Conservation (phyloP, 2,888 invertebrate genomes). For the Metellina segmentata region DNA sequence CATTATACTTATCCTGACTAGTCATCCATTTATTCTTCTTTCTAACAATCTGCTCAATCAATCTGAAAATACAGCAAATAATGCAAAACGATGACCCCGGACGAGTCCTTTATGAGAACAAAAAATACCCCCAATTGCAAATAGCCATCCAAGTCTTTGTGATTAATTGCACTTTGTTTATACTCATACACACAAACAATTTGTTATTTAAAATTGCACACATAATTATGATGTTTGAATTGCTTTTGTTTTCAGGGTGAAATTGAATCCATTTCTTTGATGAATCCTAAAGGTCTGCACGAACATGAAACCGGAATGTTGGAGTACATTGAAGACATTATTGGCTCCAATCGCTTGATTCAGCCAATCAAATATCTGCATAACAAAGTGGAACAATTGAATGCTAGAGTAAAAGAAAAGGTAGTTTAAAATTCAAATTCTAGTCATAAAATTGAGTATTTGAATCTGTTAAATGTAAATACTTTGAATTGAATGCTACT, state of each 20-base stretch:
- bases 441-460: neutral
- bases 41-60: too few species aligned
- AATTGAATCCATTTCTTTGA: conserved; percentile 99
- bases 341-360: conserved; percentile 88
- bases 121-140: neutral
- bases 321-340: conserved; percentile 98
- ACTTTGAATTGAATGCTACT: too few species aligned
- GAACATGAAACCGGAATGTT: conserved; percentile 97
- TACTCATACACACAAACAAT: neutral
- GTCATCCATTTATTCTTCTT: too few species aligned
- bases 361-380: conserved; percentile 89
- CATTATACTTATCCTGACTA: too few species aligned
- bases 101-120: neutral
- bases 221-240: neutral
- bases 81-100: too few species aligned
- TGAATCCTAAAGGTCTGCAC: conserved; percentile 94
- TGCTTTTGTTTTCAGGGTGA: conserved; percentile 86
- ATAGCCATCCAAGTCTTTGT: neutral
- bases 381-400: conserved; percentile 87
- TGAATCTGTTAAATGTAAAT: neutral
- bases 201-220: neutral
- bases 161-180: too few species aligned
- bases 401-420: conserved; percentile 89
- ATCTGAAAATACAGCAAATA: too few species aligned
- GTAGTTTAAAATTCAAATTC: conserved; percentile 62